phyloP scores from a whole-genome alignment of 2,113 vertebrate genomes.

The Uria aalge region DNA sequence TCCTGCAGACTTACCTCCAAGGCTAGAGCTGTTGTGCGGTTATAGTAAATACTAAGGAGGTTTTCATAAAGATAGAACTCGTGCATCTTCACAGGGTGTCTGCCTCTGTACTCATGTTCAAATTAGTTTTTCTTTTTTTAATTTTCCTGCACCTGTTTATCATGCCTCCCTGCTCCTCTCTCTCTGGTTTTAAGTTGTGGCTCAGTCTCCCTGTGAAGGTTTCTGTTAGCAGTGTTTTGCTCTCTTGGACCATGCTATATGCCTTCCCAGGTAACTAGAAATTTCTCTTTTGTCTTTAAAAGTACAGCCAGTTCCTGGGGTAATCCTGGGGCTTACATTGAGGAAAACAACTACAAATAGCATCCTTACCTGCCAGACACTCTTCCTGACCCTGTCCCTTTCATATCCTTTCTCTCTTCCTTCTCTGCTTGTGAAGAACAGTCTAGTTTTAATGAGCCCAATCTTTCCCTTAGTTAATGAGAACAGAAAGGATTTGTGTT shows the following conservation, averaged over 20 bases:
- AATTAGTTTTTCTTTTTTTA: not conserved
- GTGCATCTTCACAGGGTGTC: not conserved
- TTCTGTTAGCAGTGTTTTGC: not conserved
- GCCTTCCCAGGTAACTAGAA: not conserved
- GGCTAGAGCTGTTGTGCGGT: not conserved
- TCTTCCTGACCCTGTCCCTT: not conserved
- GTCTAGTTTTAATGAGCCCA: not conserved
- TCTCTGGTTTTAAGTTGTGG: not conserved
- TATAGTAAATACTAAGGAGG: not conserved
- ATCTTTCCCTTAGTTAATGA: not conserved
- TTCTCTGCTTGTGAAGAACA: not conserved
- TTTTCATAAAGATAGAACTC: not conserved
- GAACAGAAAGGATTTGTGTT: not conserved
- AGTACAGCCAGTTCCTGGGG: not conserved
- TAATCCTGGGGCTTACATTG: not conserved
- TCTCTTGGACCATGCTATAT: not conserved
- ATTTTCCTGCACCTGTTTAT: not conserved
- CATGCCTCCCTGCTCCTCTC: not conserved
- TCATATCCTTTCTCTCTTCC: not conserved
- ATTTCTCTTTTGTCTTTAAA: not conserved
- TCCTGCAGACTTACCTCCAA: not conserved
- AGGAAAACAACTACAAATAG: not conserved
- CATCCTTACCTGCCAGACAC: not conserved
- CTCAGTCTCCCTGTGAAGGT: not conserved
- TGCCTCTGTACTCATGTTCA: rapidly evolving